Base-by-base conservation (phyloP, 2,888 invertebrate species). In the Lymantria dispar region DNA sequence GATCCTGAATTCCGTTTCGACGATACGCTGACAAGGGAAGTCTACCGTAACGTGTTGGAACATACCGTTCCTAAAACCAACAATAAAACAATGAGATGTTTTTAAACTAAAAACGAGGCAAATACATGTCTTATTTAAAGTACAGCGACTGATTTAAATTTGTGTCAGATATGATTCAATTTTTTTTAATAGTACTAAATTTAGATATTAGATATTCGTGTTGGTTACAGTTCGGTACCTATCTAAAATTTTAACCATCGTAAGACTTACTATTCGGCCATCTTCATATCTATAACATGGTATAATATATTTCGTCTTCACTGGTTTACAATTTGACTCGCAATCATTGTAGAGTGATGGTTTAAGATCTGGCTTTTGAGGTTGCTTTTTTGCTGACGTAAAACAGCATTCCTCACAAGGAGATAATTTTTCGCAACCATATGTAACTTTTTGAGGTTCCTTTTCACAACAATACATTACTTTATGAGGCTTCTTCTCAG, bases 1-100 rank as follows among this genome's bases (percentile, higher is more conserved):
- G 89, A 62, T 91, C 90, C 67, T 89, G 90, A 46, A 87, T 79
- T 58, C 91, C 90, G 52, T 90, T 87, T 48, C 85, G 76, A 55
- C 76, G 69, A 71, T 86, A 89, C 51, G 81, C 88, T 53, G 87
- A 76, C 58, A 60, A 68, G 15, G 87, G 88, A 42, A 89, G 84
- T 65, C 80, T 82, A 81, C 89, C 89, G 52, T 80, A 80, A 58
- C 77, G 74, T 50, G 84, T 83, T 43, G 87, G 87, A 83, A 87
- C 85, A 70, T 86, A 89, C 70, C 70, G 88, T 87, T 91, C 90
- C 90, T 90, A 86, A 82, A 91, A 87, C 83, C 80, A 89, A 88
- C 77, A 80, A 82, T 76, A 70, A 72, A 10, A 42, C 71, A 68
- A 70, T 67, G 56, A 66, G 58, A 60, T 56, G 3, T 38, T 66